Percentiles rank a stretch among this genome's conserved stretches.
Evolutionary conservation across 2,113 vertebrate species (phyloP).

Genomic region (Heptranchias perlo): DNA sequence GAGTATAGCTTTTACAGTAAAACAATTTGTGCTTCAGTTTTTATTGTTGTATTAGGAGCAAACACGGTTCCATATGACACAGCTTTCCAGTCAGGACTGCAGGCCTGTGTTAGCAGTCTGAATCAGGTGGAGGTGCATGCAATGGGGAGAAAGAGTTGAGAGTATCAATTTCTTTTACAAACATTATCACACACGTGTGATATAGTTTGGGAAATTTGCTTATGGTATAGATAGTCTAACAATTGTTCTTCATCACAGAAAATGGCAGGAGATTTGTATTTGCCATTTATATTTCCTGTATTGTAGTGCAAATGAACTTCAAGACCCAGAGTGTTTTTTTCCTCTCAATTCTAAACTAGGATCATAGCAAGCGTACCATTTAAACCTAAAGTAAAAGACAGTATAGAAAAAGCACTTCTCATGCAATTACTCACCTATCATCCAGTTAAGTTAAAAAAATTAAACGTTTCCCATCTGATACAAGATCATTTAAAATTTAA

Average conservation of each 20-base stretch:
- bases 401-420: background rate
- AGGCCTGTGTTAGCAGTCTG: background rate
- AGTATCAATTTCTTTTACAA: background rate
- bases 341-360: background rate
- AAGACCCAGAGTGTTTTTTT: background rate
- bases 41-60: background rate
- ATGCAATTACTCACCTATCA: background rate
- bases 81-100: background rate
- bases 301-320: background rate
- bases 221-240: background rate
- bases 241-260: background rate
- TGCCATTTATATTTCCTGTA: background rate
- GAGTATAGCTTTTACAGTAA: background rate
- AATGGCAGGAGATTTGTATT: background rate
- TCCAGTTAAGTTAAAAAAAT: background rate
- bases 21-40: background rate
- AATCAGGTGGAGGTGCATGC: background rate
- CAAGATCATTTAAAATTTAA: background rate
- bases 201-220: constrained; percentile 1
- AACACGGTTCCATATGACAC: background rate
- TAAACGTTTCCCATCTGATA: constrained; percentile 1
- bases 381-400: background rate
- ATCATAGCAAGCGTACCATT: background rate
- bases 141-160: background rate
- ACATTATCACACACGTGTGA: background rate